Conservation (phyloP, 2,888 invertebrate species). For the Campopleginae sp. region DNA sequence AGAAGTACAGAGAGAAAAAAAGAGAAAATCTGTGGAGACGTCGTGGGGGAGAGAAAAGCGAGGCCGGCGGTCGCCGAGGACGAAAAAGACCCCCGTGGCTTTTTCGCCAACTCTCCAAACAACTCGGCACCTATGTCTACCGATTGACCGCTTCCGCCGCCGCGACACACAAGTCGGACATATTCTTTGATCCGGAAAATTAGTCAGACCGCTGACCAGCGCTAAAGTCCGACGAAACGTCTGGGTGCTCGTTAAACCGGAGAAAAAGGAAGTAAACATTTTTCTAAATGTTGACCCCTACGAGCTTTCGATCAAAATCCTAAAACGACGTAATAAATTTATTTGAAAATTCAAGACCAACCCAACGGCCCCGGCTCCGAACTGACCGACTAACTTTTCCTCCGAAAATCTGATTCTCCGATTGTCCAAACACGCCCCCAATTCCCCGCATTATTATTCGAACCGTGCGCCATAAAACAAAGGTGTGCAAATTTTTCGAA, state of each 20-base stretch:
- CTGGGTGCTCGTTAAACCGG: not conserved
- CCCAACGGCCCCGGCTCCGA: too few species aligned
- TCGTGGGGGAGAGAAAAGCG: not conserved
- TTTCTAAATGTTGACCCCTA: not conserved
- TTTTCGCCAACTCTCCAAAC: constrained; percentile 36
- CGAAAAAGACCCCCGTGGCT: constrained; percentile 38
- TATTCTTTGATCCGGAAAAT: constrained; percentile 51
- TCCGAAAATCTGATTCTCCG: not conserved
- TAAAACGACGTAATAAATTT: not conserved
- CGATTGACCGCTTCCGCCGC: constrained; percentile 11
- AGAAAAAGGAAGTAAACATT: not conserved
- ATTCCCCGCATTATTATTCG: not conserved
- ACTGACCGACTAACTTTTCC: not conserved
- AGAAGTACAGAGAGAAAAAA: not conserved
- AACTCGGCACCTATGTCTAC: constrained; percentile 20
- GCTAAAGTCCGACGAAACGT: not conserved
- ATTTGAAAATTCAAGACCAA: not conserved
- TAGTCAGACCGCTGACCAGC: constrained; percentile 18
- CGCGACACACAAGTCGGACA: constrained; percentile 49
- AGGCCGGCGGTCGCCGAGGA: constrained; percentile 37
- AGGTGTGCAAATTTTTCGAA: not conserved
- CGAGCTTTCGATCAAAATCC: not conserved
- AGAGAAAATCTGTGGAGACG: not conserved
- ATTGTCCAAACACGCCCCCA: not conserved
- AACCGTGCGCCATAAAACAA: constrained; percentile 25